A percentile compares a stretch with the other conserved stretches of the same genome.
Evolutionary conservation across 1,140 invertebrate genomes (phyloP).

Genomic region (Pemphigus obesinymphae): DNA sequence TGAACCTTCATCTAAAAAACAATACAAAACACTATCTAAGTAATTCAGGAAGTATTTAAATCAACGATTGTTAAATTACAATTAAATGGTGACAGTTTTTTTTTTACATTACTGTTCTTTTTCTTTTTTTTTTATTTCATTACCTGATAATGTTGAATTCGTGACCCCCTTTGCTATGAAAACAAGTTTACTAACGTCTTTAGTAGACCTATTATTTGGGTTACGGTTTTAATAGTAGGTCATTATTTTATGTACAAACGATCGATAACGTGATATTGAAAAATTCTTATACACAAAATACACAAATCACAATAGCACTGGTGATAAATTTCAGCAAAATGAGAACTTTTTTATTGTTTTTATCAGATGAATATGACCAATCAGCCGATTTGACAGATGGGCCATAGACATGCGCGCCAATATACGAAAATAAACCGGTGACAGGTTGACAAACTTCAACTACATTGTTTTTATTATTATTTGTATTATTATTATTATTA

Average conservation of each 20-base stretch:
- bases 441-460: conserved; percentile 36
- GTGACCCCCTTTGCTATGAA: conserved; percentile 24
- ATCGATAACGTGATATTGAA: conserved; percentile 34
- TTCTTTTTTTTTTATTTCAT: not conserved
- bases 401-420: conserved; percentile 15
- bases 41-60: conserved; percentile 11
- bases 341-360: conserved; percentile 40
- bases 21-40: not conserved
- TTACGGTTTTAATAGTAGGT: conserved; percentile 21
- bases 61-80: conserved; percentile 1
- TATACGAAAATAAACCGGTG: conserved; percentile 35
- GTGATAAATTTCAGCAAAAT: conserved; percentile 29
- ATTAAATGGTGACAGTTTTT: not conserved
- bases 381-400: conserved; percentile 39
- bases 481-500: too few species aligned
- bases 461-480: not conserved
- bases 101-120: not conserved
- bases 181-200: conserved; percentile 19
- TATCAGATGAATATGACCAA: conserved; percentile 35
- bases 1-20: conserved; percentile 30
- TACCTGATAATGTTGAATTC: conserved; percentile 30
- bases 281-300: conserved; percentile 19
- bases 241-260: not conserved
- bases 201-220: conserved; percentile 15
- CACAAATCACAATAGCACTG: not conserved